Percentiles rank a stretch among this genome's conserved stretches.
Evolutionary conservation across 2,113 vertebrate genomes (phyloP).

Genomic region (Phasianus colchicus): DNA sequence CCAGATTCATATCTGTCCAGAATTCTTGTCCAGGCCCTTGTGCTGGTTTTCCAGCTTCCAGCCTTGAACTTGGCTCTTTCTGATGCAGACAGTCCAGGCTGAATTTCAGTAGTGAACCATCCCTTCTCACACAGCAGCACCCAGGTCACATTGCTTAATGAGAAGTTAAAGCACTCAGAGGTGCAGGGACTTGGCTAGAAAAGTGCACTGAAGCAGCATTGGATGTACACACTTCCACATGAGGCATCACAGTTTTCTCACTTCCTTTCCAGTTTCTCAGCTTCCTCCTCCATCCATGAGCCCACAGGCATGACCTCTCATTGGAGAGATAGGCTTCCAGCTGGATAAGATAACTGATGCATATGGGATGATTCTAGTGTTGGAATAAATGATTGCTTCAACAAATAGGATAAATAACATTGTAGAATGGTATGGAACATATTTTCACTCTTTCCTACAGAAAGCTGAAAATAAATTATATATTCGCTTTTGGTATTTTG

Average conservation of each 20-base stretch:
- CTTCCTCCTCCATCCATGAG: background rate
- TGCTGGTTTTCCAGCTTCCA: background rate
- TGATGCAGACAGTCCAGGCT: background rate
- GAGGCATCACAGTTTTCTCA: background rate
- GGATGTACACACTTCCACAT: fast-evolving
- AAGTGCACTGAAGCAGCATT: background rate
- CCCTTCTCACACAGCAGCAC: background rate
- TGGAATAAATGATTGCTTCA: background rate
- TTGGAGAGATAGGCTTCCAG: background rate
- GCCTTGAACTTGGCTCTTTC: background rate
- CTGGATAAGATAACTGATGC: background rate
- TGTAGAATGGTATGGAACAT: background rate
- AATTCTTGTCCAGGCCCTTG: background rate
- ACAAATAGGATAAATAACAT: background rate
- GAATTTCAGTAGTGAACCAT: background rate
- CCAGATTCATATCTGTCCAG: fast-evolving
- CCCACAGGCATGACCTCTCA: background rate
- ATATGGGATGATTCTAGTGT: background rate
- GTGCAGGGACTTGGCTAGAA: background rate
- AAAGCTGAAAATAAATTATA: background rate
- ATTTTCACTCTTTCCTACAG: background rate
- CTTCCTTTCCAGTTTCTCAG: background rate
- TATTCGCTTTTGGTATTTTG: background rate
- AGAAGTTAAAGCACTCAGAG: background rate
- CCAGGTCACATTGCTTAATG: too few species aligned